Percentiles rank a stretch among this genome's conserved stretches.
These are phyloP conservation scores for Podotricha telesiphe DNA, from an alignment of 2,888 invertebrate species.

Conservation along the genomic window DNA sequence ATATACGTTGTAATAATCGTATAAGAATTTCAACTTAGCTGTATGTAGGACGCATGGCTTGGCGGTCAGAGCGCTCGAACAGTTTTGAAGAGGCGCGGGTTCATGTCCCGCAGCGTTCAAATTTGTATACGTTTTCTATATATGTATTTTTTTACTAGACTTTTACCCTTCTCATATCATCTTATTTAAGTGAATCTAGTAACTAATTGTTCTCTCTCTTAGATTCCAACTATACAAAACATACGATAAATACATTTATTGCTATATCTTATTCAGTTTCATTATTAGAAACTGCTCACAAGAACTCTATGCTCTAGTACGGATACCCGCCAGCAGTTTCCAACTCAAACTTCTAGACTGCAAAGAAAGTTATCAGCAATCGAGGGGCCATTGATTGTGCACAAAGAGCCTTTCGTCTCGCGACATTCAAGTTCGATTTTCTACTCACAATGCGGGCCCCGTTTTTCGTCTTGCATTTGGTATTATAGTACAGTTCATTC, in stretches of 20 bases:
- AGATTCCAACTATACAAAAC: not conserved
- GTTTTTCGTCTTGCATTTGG: slow-evolving; percentile 76
- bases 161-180: not conserved
- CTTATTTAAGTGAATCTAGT: not conserved
- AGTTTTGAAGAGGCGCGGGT: too few relatives aligned
- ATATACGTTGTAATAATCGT: too few relatives aligned
- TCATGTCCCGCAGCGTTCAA: too few relatives aligned
- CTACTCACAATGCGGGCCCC: slow-evolving; percentile 73
- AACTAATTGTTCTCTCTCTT: slow-evolving; percentile 19
- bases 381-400: slow-evolving; percentile 78
- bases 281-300: slow-evolving; percentile 44
- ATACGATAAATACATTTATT: slow-evolving; percentile 30
- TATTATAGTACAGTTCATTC: slow-evolving; percentile 71
- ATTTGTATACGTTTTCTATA: too few relatives aligned
- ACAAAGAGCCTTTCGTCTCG: slow-evolving; percentile 76
- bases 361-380: slow-evolving; percentile 80
- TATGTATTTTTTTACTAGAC: too few relatives aligned
- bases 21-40: too few relatives aligned
- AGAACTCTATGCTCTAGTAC: slow-evolving; percentile 49
- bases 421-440: slow-evolving; percentile 78
- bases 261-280: slow-evolving; percentile 41
- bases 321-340: slow-evolving; percentile 59
- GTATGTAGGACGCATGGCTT: too few relatives aligned
- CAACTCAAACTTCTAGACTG: slow-evolving; percentile 68
- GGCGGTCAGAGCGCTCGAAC: too few relatives aligned